phyloP scores from a whole-genome alignment of 2,888 invertebrate genomes.

The Chouioia cunea region DNA sequence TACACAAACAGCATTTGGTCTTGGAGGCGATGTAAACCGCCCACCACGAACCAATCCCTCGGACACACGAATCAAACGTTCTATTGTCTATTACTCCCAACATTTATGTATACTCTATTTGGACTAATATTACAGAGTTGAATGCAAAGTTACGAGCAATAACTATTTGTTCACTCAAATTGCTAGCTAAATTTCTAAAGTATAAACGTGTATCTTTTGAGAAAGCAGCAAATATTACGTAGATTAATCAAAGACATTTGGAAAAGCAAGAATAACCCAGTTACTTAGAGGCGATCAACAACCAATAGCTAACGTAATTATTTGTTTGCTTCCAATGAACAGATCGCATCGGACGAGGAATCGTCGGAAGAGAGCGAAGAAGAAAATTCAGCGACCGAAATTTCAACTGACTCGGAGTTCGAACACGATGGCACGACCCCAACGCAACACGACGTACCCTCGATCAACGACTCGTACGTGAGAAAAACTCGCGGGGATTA shows the following conservation, averaged over 20 bases:
- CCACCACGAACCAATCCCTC: too few species aligned
- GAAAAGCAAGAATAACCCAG: constrained; percentile 13
- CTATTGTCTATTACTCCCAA: too few species aligned
- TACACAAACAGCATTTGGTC: too few species aligned
- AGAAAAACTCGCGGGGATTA: constrained; percentile 71
- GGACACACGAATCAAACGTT: too few species aligned
- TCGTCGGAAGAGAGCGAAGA: constrained; percentile 77
- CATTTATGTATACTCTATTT: too few species aligned
- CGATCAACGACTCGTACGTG: constrained; percentile 77
- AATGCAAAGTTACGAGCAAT: constrained; percentile 39
- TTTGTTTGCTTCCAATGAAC: constrained; percentile 52
- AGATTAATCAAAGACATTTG: constrained; percentile 24
- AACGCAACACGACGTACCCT: constrained; percentile 78
- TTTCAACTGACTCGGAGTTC: constrained; percentile 93
- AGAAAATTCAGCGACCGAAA: constrained; percentile 90
- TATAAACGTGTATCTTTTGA: too few species aligned
- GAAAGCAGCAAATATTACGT: too few species aligned
- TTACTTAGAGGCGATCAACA: background rate
- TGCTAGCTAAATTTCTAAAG: too few species aligned
- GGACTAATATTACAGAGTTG: background rate
- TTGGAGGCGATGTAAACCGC: too few species aligned
- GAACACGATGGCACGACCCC: constrained; percentile 83
- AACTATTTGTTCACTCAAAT: constrained; percentile 17
- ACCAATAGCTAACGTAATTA: background rate
- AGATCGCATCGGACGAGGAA: constrained; percentile 75